Evolutionary conservation across 2,113 vertebrate genomes (phyloP).

Genomic region (Podilymbus podiceps): DNA sequence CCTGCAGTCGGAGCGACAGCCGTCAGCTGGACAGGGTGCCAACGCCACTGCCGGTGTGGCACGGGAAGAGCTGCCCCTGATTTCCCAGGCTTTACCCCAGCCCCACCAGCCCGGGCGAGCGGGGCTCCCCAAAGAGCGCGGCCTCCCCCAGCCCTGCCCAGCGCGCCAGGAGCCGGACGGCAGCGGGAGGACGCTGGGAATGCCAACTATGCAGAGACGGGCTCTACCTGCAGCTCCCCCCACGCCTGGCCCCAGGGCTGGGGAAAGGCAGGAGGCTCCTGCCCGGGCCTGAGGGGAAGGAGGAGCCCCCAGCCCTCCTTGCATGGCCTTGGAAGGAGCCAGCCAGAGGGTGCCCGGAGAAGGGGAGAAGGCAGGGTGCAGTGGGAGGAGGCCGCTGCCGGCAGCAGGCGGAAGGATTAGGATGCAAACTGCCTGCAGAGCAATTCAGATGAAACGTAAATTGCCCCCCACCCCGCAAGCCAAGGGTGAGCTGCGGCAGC

Average conservation of each 20-base stretch:
- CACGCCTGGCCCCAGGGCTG: background rate
- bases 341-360: background rate
- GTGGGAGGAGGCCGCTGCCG: background rate
- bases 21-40: too few relatives aligned
- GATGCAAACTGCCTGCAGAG: background rate
- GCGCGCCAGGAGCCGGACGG: accelerated
- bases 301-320: background rate
- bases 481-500: background rate
- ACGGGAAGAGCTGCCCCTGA: background rate
- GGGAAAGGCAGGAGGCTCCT: background rate
- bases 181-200: constrained; percentile 9
- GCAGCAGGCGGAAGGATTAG: background rate
- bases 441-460: background rate
- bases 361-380: background rate
- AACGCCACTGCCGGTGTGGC: accelerated
- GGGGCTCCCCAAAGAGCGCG: accelerated
- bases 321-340: background rate
- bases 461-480: background rate
- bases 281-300: background rate
- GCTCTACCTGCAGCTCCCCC: constrained; percentile 34
- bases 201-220: constrained; percentile 24
- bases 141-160: background rate
- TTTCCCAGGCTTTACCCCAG: background rate
- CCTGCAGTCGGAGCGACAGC: accelerated
- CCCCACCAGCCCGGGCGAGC: background rate